phyloP scores from a whole-genome alignment of 2,888 invertebrate genomes.

The Esperia sulphurella region DNA sequence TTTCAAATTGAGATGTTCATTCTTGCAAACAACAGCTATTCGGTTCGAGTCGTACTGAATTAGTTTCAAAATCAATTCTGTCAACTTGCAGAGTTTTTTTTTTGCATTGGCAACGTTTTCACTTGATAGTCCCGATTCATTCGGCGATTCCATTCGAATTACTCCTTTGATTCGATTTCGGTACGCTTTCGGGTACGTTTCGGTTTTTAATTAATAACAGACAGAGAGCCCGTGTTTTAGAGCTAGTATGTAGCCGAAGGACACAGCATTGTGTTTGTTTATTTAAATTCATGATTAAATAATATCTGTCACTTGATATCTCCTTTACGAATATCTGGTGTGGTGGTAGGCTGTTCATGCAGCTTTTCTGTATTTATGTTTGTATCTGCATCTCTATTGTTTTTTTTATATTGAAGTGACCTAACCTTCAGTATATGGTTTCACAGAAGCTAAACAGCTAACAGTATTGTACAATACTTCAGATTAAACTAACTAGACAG shows the following conservation, averaged over 20 bases:
- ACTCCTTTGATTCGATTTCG: constrained; percentile 64
- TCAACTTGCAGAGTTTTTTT: constrained; percentile 7
- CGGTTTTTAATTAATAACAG: constrained; percentile 70
- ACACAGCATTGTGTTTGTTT: not conserved
- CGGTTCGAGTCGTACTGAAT: not conserved
- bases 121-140: constrained; percentile 11
- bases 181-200: constrained; percentile 48
- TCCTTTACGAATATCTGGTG: too few species aligned
- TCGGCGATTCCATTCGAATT: constrained; percentile 56
- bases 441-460: too few species aligned
- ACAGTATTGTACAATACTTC: too few species aligned
- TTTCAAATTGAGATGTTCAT: too few species aligned
- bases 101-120: constrained; percentile 1
- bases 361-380: too few species aligned
- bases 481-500: too few species aligned
- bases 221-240: constrained; percentile 22
- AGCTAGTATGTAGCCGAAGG: not conserved
- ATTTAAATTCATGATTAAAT: not conserved
- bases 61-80: constrained; percentile 1
- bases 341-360: too few species aligned
- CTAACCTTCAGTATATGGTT: too few species aligned
- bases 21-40: not conserved
- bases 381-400: too few species aligned
- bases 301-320: not conserved
- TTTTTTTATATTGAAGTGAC: too few species aligned